Conservation (phyloP, 2,113 vertebrate species). For the Myiozetetes cayanensis region DNA sequence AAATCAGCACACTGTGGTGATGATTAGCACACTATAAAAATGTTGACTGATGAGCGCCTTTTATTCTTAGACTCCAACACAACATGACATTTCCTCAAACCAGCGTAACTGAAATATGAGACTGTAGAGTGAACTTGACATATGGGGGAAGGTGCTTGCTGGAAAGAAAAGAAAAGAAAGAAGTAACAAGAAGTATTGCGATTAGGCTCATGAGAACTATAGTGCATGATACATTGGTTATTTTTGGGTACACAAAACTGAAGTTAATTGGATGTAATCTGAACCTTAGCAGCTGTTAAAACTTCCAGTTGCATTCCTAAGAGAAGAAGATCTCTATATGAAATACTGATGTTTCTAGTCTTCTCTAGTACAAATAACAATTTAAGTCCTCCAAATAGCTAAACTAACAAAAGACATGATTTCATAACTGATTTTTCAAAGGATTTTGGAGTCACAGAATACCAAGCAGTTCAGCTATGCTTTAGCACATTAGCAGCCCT, state of each 20-base stretch:
- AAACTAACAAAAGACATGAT: neutral
- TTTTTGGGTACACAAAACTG: neutral
- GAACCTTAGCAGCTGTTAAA: neutral
- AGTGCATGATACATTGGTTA: neutral
- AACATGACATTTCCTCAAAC: conserved; percentile 41
- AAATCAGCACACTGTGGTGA: conserved; percentile 66
- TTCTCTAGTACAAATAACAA: neutral
- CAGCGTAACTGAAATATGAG: conserved; percentile 24
- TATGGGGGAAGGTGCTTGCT: neutral
- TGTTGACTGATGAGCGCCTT: conserved; percentile 66
- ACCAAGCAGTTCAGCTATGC: neutral
- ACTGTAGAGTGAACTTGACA: conserved; percentile 1
- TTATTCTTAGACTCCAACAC: conserved; percentile 63
- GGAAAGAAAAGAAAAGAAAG: conserved; percentile 36
- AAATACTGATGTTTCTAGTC: neutral
- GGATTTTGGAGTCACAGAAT: neutral
- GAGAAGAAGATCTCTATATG: neutral
- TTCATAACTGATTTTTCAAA: neutral
- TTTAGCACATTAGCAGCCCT: neutral
- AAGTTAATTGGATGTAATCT: neutral
- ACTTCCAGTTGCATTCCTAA: neutral
- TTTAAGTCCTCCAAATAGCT: neutral
- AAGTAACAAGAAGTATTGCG: conserved; percentile 40
- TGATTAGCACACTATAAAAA: conserved; percentile 48
- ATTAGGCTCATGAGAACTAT: conserved; percentile 40